Conservation (phyloP, 2,797 vertebrate genomes). For the Diplodus sargus region DNA sequence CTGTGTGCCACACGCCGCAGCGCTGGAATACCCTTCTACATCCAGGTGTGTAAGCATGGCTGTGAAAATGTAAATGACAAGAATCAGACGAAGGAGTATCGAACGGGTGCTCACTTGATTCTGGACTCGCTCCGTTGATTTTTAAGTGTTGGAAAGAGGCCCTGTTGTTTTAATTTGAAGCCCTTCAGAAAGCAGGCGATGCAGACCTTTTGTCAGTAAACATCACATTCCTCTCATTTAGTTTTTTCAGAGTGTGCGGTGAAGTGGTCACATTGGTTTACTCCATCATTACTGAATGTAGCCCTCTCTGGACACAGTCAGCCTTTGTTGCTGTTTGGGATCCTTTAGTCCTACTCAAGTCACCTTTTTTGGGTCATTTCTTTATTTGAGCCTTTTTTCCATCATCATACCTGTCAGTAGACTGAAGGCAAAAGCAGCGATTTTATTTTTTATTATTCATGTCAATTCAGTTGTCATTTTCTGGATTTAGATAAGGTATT, state of each 20-base stretch:
- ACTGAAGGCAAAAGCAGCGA: background rate
- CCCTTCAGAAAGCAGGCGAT: constrained; percentile 6
- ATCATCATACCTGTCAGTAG: background rate
- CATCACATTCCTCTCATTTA: constrained; percentile 40
- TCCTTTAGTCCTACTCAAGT: background rate
- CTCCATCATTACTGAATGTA: background rate
- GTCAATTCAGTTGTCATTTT: background rate
- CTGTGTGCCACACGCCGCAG: constrained; percentile 96
- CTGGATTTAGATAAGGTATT: background rate
- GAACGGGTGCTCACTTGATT: background rate
- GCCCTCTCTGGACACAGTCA: background rate
- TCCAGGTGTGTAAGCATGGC: constrained; percentile 86
- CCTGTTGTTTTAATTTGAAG: constrained; percentile 18
- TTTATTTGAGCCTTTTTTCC: background rate
- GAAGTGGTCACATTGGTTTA: constrained; percentile 4
- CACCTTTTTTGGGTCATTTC: background rate
- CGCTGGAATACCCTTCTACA: constrained; percentile 96
- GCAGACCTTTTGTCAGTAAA: constrained; percentile 20
- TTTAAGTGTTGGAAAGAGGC: constrained; percentile 14
- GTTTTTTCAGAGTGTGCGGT: constrained; percentile 17
- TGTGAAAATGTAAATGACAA: background rate
- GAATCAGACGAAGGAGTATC: background rate
- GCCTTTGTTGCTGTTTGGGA: constrained; percentile 16
- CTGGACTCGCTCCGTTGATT: background rate
- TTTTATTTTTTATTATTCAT: background rate